Evolutionary conservation across 1,140 invertebrate genomes (phyloP).

Genomic region (Drosophila kohkoa): DNA sequence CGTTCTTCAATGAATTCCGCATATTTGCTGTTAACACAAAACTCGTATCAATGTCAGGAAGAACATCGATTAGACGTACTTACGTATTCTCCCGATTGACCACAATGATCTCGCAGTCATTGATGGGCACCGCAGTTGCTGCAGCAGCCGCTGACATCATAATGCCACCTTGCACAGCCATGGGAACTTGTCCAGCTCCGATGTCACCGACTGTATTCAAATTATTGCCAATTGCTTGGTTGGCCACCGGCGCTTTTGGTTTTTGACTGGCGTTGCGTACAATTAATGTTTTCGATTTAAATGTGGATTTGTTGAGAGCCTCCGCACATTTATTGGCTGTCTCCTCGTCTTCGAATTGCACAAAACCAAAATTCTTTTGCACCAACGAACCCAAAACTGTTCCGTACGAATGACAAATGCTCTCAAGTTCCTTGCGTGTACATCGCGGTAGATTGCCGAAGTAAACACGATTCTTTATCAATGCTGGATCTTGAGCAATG

Average conservation of each 20-base stretch:
- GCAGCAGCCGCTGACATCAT: conserved; percentile 85
- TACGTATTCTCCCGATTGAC: conserved; percentile 92
- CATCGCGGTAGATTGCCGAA: conserved; percentile 89
- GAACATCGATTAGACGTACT: conserved; percentile 68
- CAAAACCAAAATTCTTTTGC: conserved; percentile 93
- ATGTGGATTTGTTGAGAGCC: conserved; percentile 88
- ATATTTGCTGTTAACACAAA: conserved; percentile 88
- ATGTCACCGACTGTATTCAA: neutral
- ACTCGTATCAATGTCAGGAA: neutral
- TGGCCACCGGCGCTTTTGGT: conserved; percentile 65
- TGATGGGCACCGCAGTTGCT: conserved; percentile 78
- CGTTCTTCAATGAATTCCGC: conserved; percentile 94
- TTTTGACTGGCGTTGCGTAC: conserved; percentile 86
- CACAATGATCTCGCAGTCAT: conserved; percentile 96
- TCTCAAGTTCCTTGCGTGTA: conserved; percentile 89
- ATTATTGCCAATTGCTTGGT: conserved; percentile 78
- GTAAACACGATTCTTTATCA: conserved; percentile 90
- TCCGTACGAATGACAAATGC: conserved; percentile 91
- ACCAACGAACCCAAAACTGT: conserved; percentile 89
- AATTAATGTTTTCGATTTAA: conserved; percentile 89
- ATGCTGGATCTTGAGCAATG: conserved; percentile 87
- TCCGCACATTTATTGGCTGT: conserved; percentile 90
- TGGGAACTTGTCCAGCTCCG: conserved; percentile 2
- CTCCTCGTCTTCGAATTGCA: conserved; percentile 92
- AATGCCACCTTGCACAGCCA: conserved; percentile 54